A percentile compares a stretch with the other conserved stretches of the same genome.
Conservation (phyloP, 2,797 vertebrate genomes). For the Neopelma chrysocephalum region DNA sequence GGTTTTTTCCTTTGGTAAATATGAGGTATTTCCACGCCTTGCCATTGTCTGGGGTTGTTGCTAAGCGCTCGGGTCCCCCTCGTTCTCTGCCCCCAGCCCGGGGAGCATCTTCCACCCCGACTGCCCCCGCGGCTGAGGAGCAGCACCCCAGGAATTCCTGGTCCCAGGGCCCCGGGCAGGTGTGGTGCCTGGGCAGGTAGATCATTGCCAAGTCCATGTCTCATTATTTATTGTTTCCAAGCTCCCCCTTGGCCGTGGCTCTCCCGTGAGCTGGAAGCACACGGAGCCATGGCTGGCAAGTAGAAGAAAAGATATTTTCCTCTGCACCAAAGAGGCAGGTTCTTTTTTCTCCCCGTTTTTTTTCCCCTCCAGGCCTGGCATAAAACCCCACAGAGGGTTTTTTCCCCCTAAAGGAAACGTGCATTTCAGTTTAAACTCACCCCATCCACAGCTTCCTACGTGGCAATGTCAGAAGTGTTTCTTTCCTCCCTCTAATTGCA, state of each 20-base stretch:
- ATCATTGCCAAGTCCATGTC: background rate
- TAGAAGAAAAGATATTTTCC: background rate
- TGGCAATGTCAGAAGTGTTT: conserved; percentile 74
- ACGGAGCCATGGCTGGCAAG: accelerated
- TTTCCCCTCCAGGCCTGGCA: no score
- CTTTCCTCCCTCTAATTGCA: conserved; percentile 76
- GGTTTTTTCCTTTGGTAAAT: background rate
- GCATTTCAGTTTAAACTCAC: background rate
- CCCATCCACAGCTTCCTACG: conserved; percentile 42
- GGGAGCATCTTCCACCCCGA: background rate
- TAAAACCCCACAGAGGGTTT: background rate
- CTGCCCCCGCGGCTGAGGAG: accelerated
- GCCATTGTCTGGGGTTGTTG: background rate
- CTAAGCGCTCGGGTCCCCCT: background rate
- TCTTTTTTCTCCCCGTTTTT: accelerated
- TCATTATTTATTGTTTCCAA: background rate
- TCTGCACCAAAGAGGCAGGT: background rate
- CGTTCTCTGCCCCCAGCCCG: background rate
- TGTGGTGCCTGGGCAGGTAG: background rate
- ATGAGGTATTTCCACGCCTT: background rate
- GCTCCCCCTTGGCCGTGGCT: background rate
- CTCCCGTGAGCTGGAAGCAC: background rate
- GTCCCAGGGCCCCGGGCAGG: no score
- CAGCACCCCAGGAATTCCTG: background rate
- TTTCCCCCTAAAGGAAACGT: background rate